phyloP scores from a whole-genome alignment of 2,113 vertebrate genomes.

The Galeopterus variegatus region DNA sequence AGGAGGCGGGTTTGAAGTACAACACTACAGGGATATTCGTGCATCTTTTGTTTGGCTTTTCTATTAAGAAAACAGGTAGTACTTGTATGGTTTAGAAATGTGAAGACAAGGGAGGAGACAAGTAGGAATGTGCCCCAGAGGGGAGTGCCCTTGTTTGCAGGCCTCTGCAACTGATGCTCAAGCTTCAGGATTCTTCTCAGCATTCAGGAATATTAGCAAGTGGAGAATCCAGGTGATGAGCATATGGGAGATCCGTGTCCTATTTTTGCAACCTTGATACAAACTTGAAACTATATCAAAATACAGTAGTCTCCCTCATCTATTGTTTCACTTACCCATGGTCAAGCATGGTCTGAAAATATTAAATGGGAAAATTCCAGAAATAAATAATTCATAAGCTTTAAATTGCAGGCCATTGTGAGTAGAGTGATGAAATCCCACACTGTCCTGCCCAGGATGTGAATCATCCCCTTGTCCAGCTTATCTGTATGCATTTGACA shows the following conservation, averaged over 20 bases:
- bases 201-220: not conserved
- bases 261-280: not conserved
- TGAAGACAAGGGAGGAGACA: not conserved
- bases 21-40: not conserved
- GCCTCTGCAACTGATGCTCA: not conserved
- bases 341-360: too few relatives aligned
- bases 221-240: not conserved
- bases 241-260: not conserved
- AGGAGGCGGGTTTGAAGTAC: too few relatives aligned
- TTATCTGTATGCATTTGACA: too few relatives aligned
- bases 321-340: not conserved
- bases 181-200: not conserved
- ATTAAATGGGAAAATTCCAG: too few relatives aligned
- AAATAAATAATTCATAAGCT: too few relatives aligned
- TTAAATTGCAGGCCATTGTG: too few relatives aligned
- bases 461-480: too few relatives aligned
- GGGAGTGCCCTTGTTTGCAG: too few relatives aligned
- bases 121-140: not conserved
- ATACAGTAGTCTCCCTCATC: not conserved
- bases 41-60: not conserved
- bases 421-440: too few relatives aligned
- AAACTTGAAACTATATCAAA: not conserved
- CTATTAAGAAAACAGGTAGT: not conserved
- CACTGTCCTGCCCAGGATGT: too few relatives aligned
- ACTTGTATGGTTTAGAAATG: not conserved